phyloP scores from a whole-genome alignment of 2,797 vertebrate species.

The Gastrophryne carolinensis region DNA sequence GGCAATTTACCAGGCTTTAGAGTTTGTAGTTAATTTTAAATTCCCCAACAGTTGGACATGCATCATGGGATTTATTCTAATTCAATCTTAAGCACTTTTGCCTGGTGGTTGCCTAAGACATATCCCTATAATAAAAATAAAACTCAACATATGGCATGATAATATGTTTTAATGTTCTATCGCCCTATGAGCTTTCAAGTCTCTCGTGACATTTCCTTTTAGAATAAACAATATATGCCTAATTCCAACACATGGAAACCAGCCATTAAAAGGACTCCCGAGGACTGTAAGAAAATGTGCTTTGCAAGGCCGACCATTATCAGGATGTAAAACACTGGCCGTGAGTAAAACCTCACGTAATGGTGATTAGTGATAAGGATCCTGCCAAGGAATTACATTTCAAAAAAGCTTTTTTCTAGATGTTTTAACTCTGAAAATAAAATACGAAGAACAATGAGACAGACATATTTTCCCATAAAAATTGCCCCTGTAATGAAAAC shows the following conservation, averaged over 20 bases:
- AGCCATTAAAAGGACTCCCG: conserved; percentile 18
- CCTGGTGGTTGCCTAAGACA: conserved; percentile 20
- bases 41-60: conserved; percentile 27
- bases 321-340: too few species aligned
- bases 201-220: conserved; percentile 12
- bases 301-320: neutral
- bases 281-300: neutral
- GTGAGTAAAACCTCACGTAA: neutral
- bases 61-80: conserved; percentile 33
- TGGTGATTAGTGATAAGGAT: too few species aligned
- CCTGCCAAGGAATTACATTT: too few species aligned
- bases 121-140: conserved; percentile 16
- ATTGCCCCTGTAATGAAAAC: too few species aligned
- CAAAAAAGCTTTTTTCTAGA: too few species aligned
- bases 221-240: neutral
- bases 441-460: too few species aligned
- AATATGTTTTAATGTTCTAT: conserved; percentile 15
- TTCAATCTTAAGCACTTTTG: conserved; percentile 38
- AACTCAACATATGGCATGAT: conserved; percentile 35
- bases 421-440: too few species aligned
- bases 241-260: conserved; percentile 9
- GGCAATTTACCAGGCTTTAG: conserved; percentile 16
- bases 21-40: conserved; percentile 38
- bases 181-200: conserved; percentile 29
- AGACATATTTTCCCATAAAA: too few species aligned